phyloP scores from a whole-genome alignment of 2,797 vertebrate genomes.

The Limosa lapponica region DNA sequence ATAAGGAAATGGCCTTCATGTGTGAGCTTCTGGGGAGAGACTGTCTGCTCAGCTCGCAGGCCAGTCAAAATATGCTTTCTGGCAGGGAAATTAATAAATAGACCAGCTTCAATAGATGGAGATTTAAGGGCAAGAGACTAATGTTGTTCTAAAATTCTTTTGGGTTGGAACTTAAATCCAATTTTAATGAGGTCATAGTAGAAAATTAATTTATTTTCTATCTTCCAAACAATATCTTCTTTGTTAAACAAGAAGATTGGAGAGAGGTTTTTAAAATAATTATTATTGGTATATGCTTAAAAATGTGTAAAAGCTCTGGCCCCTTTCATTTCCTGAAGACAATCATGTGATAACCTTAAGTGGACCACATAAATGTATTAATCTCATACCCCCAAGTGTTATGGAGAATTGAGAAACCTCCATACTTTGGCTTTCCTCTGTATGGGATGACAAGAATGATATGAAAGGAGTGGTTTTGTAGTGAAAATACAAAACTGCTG shows the following conservation, averaged over 20 bases:
- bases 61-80: conserved; percentile 69
- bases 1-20: conserved; percentile 39
- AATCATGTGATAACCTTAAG: conserved; percentile 22
- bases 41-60: conserved; percentile 33
- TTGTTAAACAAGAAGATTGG: conserved; percentile 37
- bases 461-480: conserved; percentile 2
- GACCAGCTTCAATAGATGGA: conserved; percentile 42
- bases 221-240: conserved; percentile 58
- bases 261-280: background rate
- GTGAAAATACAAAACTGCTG: conserved; percentile 53
- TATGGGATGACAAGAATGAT: conserved; percentile 27
- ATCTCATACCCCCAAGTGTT: background rate
- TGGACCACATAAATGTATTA: conserved; percentile 16
- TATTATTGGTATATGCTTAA: background rate
- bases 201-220: conserved; percentile 62
- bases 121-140: conserved; percentile 48
- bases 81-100: conserved; percentile 50
- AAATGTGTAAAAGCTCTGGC: background rate
- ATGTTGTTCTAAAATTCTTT: conserved; percentile 64
- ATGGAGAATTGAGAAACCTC: background rate
- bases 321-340: conserved; percentile 56
- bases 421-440: conserved; percentile 8
- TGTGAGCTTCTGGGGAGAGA: conserved; percentile 58
- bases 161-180: conserved; percentile 65
- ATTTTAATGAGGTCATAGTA: conserved; percentile 66